Percentiles rank a stretch among this genome's conserved stretches.
Conservation (phyloP, 2,888 invertebrate genomes). For the Drosophila diplacantha region DNA sequence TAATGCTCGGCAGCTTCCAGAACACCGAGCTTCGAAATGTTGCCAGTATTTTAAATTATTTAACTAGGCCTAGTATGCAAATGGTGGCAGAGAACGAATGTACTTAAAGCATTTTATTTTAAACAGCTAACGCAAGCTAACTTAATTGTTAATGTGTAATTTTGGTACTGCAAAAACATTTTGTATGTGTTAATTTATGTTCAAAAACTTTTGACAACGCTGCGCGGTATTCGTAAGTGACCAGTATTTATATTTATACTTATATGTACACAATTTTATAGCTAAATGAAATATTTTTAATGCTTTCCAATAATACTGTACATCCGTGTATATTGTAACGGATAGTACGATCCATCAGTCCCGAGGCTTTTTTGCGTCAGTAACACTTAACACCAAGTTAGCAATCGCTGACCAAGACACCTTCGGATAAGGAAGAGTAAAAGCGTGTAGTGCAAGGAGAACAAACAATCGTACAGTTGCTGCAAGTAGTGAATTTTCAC, state of each 20-base stretch:
- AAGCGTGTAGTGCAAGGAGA: slow-evolving; percentile 21
- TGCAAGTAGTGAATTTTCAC: slow-evolving; percentile 67
- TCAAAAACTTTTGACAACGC: slow-evolving; percentile 33
- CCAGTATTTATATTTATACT: slow-evolving; percentile 71
- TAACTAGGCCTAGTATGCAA: slow-evolving; percentile 14
- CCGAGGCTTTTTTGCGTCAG: slow-evolving; percentile 50
- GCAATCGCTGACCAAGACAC: slow-evolving; percentile 39
- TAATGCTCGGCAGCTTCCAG: not conserved
- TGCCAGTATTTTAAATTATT: slow-evolving; percentile 53
- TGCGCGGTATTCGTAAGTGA: slow-evolving; percentile 59
- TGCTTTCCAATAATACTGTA: slow-evolving; percentile 21
- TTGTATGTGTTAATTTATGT: slow-evolving; percentile 54
- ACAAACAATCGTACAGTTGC: slow-evolving; percentile 57
- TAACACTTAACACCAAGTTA: slow-evolving; percentile 42
- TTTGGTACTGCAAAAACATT: slow-evolving; percentile 25
- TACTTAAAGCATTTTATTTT: slow-evolving; percentile 65
- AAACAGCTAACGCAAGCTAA: slow-evolving; percentile 41
- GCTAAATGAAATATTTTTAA: slow-evolving; percentile 66
- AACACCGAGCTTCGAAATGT: slow-evolving; percentile 59
- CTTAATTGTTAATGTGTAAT: slow-evolving; percentile 35
- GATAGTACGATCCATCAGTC: slow-evolving; percentile 48
- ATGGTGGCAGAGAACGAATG: slow-evolving; percentile 49
- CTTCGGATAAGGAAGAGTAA: slow-evolving; percentile 28
- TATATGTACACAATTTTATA: slow-evolving; percentile 69
- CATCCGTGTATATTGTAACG: slow-evolving; percentile 18